These are phyloP conservation scores for Branchipolynoe longqiensis DNA, from an alignment of 2,888 invertebrate genomes.

Conservation along the genomic window DNA sequence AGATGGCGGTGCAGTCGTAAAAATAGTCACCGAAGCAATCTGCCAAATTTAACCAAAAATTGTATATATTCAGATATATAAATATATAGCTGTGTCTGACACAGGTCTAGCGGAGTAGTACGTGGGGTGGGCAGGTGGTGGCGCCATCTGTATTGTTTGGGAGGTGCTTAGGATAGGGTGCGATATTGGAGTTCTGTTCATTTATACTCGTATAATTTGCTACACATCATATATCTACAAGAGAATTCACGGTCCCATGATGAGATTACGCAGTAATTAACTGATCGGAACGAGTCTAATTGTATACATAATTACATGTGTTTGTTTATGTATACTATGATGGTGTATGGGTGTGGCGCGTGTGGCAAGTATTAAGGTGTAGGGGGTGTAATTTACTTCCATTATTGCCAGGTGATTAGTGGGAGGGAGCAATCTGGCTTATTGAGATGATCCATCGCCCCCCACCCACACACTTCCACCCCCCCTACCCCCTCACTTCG, in stretches of 20 bases:
- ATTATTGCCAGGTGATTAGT: constrained; percentile 35
- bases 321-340: not conserved
- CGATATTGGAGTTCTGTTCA: too few species aligned
- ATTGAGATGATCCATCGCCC: constrained; percentile 16
- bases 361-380: constrained; percentile 1
- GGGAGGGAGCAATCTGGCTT: not conserved
- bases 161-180: too few species aligned
- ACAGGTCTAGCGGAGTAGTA: not conserved
- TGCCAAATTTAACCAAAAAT: not conserved
- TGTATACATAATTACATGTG: not conserved
- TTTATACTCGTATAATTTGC: too few species aligned
- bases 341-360: not conserved
- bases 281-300: too few species aligned
- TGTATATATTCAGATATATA: not conserved
- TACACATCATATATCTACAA: too few species aligned
- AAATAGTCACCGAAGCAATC: not conserved
- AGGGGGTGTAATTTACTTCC: constrained; percentile 8
- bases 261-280: too few species aligned
- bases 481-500: not conserved
- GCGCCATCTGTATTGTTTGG: too few species aligned
- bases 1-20: constrained; percentile 4
- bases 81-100: not conserved
- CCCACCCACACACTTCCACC: not conserved
- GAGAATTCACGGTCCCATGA: too few species aligned
- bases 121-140: not conserved